Evolutionary conservation across 2,113 vertebrate species (phyloP), one percentile per base, ranked within the genome.

Genomic region (Pelvicachromis taeniatus): DNA sequence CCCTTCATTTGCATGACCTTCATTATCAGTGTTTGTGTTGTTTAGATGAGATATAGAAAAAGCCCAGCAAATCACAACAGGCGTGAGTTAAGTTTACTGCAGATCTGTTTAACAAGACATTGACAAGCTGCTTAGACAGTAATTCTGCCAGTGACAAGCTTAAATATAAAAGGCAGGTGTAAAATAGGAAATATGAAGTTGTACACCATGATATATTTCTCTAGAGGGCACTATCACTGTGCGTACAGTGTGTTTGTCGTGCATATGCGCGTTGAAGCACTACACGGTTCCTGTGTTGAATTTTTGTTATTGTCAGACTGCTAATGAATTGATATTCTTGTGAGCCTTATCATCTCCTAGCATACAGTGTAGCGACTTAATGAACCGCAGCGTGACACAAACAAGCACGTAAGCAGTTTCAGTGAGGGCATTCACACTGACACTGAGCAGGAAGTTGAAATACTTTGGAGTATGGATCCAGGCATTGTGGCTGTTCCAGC

Each of bases 1-100:
- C 83, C 80, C 77, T 89, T 68, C 17, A 88, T 93, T 93, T 88
- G 80, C 92, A 80, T 94, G 91, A 94, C 94, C 93, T 88, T 68
- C 45, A 38, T 88, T 92, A 92, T 93, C 93, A 80, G 83, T 88
- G 90, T 93, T 91, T 91, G 85, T 83, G 48, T 91, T 83, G 87
- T 85, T 87, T 77, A 33, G 80, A 91, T 87, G 70, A 85, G 87
- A 94, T 94, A 45, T 35, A 21, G 16, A 75, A 19, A 85, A 42
- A 29, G 53, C 55, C 70, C 2, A 5, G 33, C 2, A 70, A 12
- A 48, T 82, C 77, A 73, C n/a, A 65, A 23, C 61, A 61, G 61
- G 23, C 23, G 17, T 48, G 45, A 48, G 16, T 9, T 75, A 19
- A 63, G 12, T 42, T 54, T 19, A 29, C 53, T 19, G 53, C 38